Evolutionary conservation across 2,113 vertebrate species (phyloP), one percentile per base, ranked within the genome.

Genomic region (Rana temporaria): DNA sequence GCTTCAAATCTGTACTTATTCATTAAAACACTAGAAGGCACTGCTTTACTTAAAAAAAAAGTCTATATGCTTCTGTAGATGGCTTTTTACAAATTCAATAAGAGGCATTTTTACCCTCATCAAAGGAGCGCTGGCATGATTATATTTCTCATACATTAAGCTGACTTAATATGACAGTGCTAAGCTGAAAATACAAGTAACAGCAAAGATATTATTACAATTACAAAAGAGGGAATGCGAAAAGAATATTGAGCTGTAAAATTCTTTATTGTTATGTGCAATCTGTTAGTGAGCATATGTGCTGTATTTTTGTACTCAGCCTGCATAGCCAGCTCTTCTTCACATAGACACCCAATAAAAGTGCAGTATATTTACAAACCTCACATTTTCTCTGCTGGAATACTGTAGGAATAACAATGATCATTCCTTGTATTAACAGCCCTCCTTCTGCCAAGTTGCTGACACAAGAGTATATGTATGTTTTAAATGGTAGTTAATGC

Each of bases 281-380:
- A 78, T 65, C 75, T 78, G 75, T 52, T 26, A 78, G 24, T 64
- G 75, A 78, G 62, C 75, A 78, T 78, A 78, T 78, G 75, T 65
- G 42, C 75, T 65, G 34, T 65, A 26, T 38, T 63, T 64, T 70
- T n/a, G 19, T 63, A 52, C 15, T 63, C 20, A 64, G 38, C 56
- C 20, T 18, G 59, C 22, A 76, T 38, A 24, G 71, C 71, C 26
- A n/a, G 72, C n/a, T 38, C 38, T 62, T 34, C 32, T 62, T 14
- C 59, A 42, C 20, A 76, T 42, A 24, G 59, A 52, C 34, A 34
- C 52, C 73, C 16, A 76, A 26, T 52, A 64, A 24, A 18, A 6
- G 9, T 60, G 34, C 59, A 24, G n/a, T 52, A 67, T 34, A 76
- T 62, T 76, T 59, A 77, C 74, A 78, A 18, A 52, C 17, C 22